Evolutionary conservation across 2,113 vertebrate species (phyloP).

Genomic region (Nanorana parkeri): DNA sequence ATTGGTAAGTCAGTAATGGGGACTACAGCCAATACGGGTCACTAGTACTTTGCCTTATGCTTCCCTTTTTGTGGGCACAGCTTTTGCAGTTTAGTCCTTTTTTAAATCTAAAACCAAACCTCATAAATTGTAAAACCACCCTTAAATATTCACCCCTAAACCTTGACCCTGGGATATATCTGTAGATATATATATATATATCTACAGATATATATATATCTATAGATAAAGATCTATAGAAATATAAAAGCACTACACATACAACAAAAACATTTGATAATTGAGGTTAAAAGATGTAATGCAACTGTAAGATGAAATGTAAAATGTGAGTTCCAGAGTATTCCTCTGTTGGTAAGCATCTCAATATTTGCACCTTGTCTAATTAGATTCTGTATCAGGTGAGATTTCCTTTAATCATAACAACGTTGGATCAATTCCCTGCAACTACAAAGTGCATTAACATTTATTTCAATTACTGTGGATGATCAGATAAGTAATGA

Average conservation of each 20-base stretch:
- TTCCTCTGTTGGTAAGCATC: not conserved
- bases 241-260: not conserved
- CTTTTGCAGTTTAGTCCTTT: no score
- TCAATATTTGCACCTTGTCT: not conserved
- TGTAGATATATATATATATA: no score
- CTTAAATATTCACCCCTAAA: no score
- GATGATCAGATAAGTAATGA: not conserved
- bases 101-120: no score
- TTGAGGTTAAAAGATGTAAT: conserved; percentile 11
- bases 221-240: no score
- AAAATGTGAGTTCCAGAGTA: not conserved
- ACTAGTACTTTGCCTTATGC: no score
- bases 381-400: conserved; percentile 42
- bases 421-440: not conserved
- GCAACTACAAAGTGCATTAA: conserved; percentile 23
- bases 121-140: no score
- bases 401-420: conserved; percentile 42
- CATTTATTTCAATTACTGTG: conserved; percentile 28
- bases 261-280: not conserved
- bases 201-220: no score
- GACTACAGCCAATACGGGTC: no score
- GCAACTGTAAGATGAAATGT: conserved; percentile 9
- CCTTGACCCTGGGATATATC: no score
- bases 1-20: no score
- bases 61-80: no score